Evolutionary conservation across 2,797 vertebrate genomes (phyloP).

Genomic region (Cyprinella venusta): DNA sequence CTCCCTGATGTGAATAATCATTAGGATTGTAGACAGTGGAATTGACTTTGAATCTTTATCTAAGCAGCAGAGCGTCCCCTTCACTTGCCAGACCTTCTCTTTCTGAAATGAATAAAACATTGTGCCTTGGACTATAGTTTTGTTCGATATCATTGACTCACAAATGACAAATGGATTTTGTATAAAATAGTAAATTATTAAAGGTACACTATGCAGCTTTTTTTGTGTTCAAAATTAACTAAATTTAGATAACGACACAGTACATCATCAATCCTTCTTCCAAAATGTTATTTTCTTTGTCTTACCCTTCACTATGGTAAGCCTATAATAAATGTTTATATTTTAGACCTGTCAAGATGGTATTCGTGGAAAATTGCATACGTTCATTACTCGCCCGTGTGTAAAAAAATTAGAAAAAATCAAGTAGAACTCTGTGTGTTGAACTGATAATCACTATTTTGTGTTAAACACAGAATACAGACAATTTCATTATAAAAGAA

Average conservation of each 20-base stretch:
- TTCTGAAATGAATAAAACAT: slow-evolving; percentile 13
- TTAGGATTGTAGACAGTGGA: slow-evolving; percentile 9
- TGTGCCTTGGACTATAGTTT: background rate
- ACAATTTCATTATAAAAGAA: too few species aligned
- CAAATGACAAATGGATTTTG: background rate
- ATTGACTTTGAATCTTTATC: slow-evolving; percentile 13
- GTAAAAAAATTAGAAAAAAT: too few species aligned
- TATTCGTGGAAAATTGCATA: background rate
- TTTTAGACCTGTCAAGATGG: background rate
- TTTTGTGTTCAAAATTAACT: background rate
- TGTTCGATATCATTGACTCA: background rate
- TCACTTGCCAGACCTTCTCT: background rate
- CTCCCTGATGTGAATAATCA: slow-evolving; percentile 24
- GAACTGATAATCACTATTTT: too few species aligned
- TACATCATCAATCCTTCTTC: background rate
- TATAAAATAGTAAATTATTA: background rate
- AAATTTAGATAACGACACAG: background rate
- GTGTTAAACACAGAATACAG: too few species aligned
- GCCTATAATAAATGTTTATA: background rate
- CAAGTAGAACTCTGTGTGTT: too few species aligned
- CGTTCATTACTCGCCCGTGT: too few species aligned
- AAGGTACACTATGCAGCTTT: background rate
- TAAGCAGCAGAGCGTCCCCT: background rate
- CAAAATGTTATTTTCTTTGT: background rate
- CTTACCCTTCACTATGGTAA: background rate